Conservation (phyloP, 2,113 vertebrate species). For the Axis porcinus region DNA sequence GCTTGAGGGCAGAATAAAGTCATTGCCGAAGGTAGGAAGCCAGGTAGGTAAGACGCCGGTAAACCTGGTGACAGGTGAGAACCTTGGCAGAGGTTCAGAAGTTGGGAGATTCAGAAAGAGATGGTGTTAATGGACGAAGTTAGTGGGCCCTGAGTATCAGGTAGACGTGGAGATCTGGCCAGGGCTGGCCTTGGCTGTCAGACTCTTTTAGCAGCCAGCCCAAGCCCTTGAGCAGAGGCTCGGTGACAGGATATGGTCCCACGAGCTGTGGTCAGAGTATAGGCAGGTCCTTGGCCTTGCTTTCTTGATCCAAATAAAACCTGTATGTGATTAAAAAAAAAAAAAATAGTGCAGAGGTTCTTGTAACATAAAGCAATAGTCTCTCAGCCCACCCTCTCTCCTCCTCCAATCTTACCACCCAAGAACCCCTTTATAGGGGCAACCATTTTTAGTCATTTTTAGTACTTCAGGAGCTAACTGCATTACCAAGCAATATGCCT, state of each 20-base stretch:
- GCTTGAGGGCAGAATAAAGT: neutral
- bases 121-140: neutral
- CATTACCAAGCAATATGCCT: neutral
- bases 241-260: neutral
- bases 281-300: neutral
- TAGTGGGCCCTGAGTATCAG: neutral
- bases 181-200: neutral
- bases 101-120: neutral
- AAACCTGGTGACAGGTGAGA: neutral
- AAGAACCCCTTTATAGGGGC: neutral
- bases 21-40: neutral
- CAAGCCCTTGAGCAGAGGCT: neutral
- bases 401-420: neutral
- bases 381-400: neutral
- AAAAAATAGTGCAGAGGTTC: neutral
- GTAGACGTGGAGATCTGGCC: neutral
- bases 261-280: neutral
- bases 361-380: neutral
- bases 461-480: neutral
- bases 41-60: neutral
- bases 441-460: neutral
- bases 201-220: neutral
- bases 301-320: neutral
- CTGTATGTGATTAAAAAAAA: neutral
- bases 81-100: neutral